Evolutionary conservation across 2,888 invertebrate species (phyloP).

Genomic region (Odontomyia ornata): DNA sequence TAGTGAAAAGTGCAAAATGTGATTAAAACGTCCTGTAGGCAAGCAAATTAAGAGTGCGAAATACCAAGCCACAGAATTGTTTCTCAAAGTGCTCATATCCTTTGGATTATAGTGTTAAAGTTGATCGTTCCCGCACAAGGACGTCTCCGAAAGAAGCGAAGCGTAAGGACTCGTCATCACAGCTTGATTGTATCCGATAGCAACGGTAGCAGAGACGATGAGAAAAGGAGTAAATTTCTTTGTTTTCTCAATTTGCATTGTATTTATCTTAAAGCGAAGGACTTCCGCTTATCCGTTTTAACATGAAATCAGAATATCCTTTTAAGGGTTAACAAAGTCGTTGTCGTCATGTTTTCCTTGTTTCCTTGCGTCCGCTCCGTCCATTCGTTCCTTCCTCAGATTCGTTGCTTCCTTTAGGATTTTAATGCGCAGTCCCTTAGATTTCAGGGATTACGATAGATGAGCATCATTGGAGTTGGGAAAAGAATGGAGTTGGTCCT

Average conservation of each 20-base stretch:
- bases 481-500: constrained; percentile 18
- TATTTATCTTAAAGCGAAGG: constrained; percentile 5
- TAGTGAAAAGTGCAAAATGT: constrained; percentile 20
- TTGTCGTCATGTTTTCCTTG: background rate
- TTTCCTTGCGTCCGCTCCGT: background rate
- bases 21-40: background rate
- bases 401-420: constrained; percentile 18
- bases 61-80: background rate
- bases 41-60: background rate
- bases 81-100: background rate
- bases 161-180: background rate
- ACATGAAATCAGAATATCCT: constrained; percentile 15
- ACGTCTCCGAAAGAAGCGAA: background rate
- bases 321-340: constrained; percentile 38
- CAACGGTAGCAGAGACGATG: background rate
- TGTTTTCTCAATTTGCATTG: constrained; percentile 17
- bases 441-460: constrained; percentile 43
- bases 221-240: constrained; percentile 37
- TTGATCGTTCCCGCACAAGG: background rate
- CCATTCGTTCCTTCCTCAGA: constrained; percentile 17
- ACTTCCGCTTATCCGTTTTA: constrained; percentile 33
- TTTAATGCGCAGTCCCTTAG: constrained; percentile 40
- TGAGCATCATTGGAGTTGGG: constrained; percentile 28
- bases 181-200: background rate
- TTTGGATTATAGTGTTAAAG: background rate